Evolutionary conservation across 2,113 vertebrate genomes (phyloP).

Genomic region (Sylvia atricapilla): DNA sequence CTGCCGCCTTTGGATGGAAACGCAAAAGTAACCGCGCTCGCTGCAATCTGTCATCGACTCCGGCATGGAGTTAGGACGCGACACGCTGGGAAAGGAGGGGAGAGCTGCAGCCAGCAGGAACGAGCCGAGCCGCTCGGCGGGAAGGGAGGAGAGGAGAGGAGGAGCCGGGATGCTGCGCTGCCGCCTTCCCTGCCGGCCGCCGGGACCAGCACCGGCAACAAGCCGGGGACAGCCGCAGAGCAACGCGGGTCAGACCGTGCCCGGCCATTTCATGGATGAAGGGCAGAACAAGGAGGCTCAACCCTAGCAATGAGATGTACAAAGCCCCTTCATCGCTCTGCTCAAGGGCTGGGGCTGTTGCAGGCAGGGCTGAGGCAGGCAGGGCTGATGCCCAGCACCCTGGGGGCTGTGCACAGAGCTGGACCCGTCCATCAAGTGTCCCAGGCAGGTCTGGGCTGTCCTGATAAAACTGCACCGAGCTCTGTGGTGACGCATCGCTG

Average conservation of each 20-base stretch:
- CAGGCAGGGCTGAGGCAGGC: background rate
- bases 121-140: background rate
- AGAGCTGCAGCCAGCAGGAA: conserved; percentile 36
- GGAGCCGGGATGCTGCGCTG: background rate
- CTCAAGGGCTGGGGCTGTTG: background rate
- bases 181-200: background rate
- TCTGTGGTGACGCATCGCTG: background rate
- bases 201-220: rapidly evolving
- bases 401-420: background rate
- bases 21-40: conserved; percentile 57
- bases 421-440: conserved; percentile 4
- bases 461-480: conserved; percentile 46
- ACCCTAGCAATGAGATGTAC: rapidly evolving
- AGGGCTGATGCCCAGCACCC: background rate
- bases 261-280: rapidly evolving
- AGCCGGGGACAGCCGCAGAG: background rate
- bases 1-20: conserved; percentile 76
- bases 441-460: conserved; percentile 27
- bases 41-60: conserved; percentile 40
- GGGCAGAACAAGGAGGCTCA: background rate
- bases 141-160: background rate
- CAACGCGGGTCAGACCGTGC: rapidly evolving
- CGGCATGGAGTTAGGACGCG: background rate
- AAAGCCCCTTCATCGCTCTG: background rate
- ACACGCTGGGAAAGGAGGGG: background rate